Conservation (phyloP, 2,888 invertebrate species). For the Hecatera dysodea region DNA sequence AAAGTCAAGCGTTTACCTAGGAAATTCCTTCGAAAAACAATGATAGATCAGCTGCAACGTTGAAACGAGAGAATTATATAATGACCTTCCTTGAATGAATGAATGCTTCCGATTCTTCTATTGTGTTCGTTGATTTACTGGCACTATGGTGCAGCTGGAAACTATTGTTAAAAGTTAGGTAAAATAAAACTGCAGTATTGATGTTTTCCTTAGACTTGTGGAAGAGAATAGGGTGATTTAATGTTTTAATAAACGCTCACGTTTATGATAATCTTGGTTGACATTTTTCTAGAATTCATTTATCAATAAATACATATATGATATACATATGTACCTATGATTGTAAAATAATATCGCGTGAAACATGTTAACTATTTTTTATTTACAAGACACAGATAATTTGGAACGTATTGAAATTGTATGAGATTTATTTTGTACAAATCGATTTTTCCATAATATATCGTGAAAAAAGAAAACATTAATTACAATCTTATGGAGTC, state of each 20-base stretch:
- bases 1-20: neutral
- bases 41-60: conserved; percentile 1
- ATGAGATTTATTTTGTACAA: too few relatives aligned
- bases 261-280: neutral
- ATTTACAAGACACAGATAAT: too few relatives aligned
- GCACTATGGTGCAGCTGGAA: conserved; percentile 23
- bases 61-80: conserved; percentile 3
- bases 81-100: conserved; percentile 15
- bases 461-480: too few relatives aligned
- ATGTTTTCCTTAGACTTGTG: conserved; percentile 3
- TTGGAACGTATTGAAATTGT: too few relatives aligned
- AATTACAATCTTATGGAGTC: too few relatives aligned
- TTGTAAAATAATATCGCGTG: too few relatives aligned
- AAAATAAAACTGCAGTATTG: conserved; percentile 5
- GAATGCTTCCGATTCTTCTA: conserved; percentile 44
- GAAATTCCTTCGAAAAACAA: conserved; percentile 14
- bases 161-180: conserved; percentile 18
- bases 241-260: conserved; percentile 3
- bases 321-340: too few relatives aligned
- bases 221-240: neutral
- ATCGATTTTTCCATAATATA: too few relatives aligned
- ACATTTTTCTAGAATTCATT: neutral
- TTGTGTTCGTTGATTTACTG: conserved; percentile 46
- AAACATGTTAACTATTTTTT: too few relatives aligned
- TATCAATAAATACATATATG: too few relatives aligned